A percentile compares a stretch with the other conserved stretches of the same genome.
These are phyloP conservation scores for rabbit (Oryctolagus cuniculus) DNA, from an alignment of 2,113 vertebrate genomes.

Conservation along the genomic window mOryCun1.1 NC_091449.1:48411001-48411500, in stretches of 20 bases:
- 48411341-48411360: conserved; percentile 64
- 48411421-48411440: background rate
- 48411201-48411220: background rate
- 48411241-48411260: conserved; percentile 41
- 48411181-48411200: background rate
- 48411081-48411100: background rate
- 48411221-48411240: conserved; percentile 1
- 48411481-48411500: conserved; percentile 76
- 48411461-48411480: conserved; percentile 77
- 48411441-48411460: conserved; percentile 72
- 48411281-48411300: background rate
- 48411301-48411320: conserved; percentile 59
- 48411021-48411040: background rate
- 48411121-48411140: background rate
- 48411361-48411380: conserved; percentile 79
- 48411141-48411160: background rate
- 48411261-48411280: conserved; percentile 71
- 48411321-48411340: conserved; percentile 81
- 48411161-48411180: background rate
- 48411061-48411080: background rate
- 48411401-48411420: conserved; percentile 52
- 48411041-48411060: background rate
- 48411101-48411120: background rate
- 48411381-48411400: conserved; percentile 71
- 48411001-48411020: background rate